A percentile compares a stretch with the other conserved stretches of the same genome.
Conservation (phyloP, 1,140 invertebrate species). For the Caerostris extrusa region DNA sequence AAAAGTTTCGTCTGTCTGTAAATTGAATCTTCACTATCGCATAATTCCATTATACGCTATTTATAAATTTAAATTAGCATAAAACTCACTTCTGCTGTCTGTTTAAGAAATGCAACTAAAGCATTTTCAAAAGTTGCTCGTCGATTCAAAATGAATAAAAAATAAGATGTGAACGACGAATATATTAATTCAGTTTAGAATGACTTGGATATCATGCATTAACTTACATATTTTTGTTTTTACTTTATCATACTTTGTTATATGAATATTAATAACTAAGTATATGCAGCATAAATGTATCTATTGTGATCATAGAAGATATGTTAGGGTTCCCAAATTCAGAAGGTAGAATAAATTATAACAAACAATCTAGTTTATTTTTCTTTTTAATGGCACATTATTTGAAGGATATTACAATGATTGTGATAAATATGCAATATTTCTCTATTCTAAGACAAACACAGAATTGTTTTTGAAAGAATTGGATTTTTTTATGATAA, state of each 20-base stretch:
- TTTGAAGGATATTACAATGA: too few relatives aligned
- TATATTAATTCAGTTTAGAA: background rate
- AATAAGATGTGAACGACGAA: background rate
- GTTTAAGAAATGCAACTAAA: background rate
- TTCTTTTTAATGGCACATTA: too few relatives aligned
- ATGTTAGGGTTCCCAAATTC: background rate
- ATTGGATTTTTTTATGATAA: too few relatives aligned
- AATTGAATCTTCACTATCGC: background rate
- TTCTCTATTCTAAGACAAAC: too few relatives aligned
- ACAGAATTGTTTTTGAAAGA: too few relatives aligned
- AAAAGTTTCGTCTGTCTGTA: background rate
- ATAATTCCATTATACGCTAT: background rate
- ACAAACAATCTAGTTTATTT: too few relatives aligned
- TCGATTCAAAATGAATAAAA: background rate
- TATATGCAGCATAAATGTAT: background rate
- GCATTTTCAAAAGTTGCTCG: background rate
- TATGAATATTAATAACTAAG: background rate
- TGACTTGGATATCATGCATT: background rate
- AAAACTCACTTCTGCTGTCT: background rate
- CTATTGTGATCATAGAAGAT: background rate
- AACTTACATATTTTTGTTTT: background rate
- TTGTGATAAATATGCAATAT: too few relatives aligned
- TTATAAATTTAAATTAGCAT: background rate
- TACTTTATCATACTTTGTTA: background rate
- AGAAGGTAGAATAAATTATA: background rate